These are phyloP conservation scores for Caloenas nicobarica DNA, from an alignment of 2,113 vertebrate genomes.

Conservation along the genomic window DNA sequence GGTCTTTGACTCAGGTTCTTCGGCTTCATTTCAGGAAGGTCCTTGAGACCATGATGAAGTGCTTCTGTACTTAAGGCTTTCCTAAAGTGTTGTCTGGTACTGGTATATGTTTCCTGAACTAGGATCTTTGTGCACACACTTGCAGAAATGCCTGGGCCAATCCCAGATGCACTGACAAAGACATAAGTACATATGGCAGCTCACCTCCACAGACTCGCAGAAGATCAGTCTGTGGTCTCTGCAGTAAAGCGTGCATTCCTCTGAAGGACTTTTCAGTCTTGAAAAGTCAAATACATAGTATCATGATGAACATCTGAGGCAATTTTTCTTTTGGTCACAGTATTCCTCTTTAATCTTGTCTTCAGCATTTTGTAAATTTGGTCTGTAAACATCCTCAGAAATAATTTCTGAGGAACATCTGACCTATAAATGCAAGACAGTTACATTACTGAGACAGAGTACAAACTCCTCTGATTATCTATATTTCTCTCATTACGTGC, in stretches of 20 bases:
- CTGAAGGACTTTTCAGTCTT: background rate
- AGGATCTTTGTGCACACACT: background rate
- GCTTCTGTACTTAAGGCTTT: background rate
- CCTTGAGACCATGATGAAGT: background rate
- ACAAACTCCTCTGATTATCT: background rate
- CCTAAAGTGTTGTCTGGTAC: background rate
- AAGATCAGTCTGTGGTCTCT: background rate
- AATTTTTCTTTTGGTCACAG: rapidly evolving
- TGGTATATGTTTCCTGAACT: background rate
- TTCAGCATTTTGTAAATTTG: background rate
- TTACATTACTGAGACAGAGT: background rate
- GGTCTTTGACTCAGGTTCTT: background rate
- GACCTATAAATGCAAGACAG: background rate
- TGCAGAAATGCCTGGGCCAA: background rate
- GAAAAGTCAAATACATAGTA: background rate
- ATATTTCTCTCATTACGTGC: background rate
- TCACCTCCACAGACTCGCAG: background rate
- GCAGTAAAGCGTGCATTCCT: background rate
- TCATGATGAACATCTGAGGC: background rate
- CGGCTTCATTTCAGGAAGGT: background rate
- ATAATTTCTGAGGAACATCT: background rate
- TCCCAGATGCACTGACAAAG: background rate
- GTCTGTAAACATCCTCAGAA: background rate
- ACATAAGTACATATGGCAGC: rapidly evolving
- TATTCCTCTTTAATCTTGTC: background rate